phyloP scores from a whole-genome alignment of 2,797 vertebrate species.

The Coracias cyanogaster region DNA sequence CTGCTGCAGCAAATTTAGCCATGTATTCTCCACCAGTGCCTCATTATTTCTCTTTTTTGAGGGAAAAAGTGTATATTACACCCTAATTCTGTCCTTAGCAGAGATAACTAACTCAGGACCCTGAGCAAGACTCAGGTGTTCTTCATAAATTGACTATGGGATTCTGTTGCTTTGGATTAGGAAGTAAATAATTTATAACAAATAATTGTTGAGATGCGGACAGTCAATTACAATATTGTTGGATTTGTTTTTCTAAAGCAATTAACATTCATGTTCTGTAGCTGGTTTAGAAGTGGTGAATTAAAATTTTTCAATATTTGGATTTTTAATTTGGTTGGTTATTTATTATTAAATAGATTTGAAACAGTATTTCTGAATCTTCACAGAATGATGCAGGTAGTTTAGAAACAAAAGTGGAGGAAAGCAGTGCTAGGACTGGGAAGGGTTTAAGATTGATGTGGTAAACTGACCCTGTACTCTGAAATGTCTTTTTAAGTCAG shows the following conservation, averaged over 20 bases:
- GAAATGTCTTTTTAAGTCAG: too few species aligned
- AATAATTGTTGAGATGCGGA: background rate
- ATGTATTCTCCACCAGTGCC: background rate
- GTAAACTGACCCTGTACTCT: too few species aligned
- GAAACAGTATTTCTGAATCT: background rate
- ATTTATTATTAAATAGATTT: background rate
- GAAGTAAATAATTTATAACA: constrained; percentile 17
- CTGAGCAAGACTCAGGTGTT: background rate
- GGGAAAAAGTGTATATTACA: background rate
- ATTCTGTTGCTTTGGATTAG: constrained; percentile 9
- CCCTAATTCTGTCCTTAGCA: background rate
- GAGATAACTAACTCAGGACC: background rate
- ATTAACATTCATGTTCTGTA: background rate
- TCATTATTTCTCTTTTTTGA: constrained; percentile 25
- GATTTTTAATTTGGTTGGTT: background rate
- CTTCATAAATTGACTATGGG: background rate
- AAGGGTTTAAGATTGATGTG: background rate
- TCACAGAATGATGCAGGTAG: background rate
- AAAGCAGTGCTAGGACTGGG: background rate
- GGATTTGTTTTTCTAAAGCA: background rate
- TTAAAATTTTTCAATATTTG: background rate
- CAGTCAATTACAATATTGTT: background rate
- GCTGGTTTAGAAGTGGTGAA: background rate
- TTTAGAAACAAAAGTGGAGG: background rate
- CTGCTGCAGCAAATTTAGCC: background rate